Base-by-base conservation (phyloP, 2,113 vertebrate genomes). In the Deroptyus accipitrinus region DNA sequence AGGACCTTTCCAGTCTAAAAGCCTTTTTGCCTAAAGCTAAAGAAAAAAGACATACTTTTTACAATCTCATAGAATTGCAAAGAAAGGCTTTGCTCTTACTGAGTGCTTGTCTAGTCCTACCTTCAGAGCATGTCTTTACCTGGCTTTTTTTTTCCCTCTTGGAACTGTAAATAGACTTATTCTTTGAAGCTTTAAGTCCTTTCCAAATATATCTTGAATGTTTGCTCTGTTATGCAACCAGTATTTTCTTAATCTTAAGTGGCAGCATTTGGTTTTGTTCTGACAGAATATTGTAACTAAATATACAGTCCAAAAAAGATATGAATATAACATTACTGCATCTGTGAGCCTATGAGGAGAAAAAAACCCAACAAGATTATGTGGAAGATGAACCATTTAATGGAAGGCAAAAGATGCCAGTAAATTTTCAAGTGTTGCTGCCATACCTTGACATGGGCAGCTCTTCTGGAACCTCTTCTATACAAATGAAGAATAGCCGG, bases 151-250 rank as follows among this genome's bases (percentile, higher is more conserved):
- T 9, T 25, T 4, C 2, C 22, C 17, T 70, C 35, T 33, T 52
- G 24, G 62, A 91, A 94, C 91, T 92, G 59, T 61, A 91, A 96
- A 95, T 86, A 96, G 96, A 94, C 52, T 72, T 95, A 94, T 91
- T 86, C 84, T 93, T 96, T 96, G 93, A 96, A 97, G 93, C 92
- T 90, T 69, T 95, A 95, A 96, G 92, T 91, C 92, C 57, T 94
- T 96, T 95, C 95, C 94, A 97, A 97, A 96, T 95, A 94, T 96
- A 96, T 92, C 93, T 86, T 94, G 94, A 96, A 69, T 68, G 86
- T 94, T 95, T 93, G 83, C 84, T 85, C 51, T 89, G 78, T 96
- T 97, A 97, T 8, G 35, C 92, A 97, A 96, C 74, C 84, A 90
- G 77, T 86, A 95, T 90, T 92, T 92, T 95, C 95, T 95, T 96